These are phyloP conservation scores for Stramonita haemastoma DNA, from an alignment of 2,888 invertebrate genomes.

Conservation along the genomic window DNA sequence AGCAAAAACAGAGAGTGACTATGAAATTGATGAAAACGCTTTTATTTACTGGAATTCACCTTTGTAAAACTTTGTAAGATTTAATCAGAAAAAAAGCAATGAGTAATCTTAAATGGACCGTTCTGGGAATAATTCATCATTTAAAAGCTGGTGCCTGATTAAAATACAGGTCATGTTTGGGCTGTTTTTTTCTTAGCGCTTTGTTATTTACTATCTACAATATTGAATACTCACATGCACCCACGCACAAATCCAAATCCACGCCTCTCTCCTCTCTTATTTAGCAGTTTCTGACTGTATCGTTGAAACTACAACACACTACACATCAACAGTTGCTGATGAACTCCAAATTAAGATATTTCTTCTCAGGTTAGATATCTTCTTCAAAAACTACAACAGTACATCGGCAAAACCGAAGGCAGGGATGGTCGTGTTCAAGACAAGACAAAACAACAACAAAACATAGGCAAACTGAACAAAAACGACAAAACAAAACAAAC, in stretches of 20 bases:
- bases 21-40: too few relatives aligned
- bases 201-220: background rate
- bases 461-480: background rate
- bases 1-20: too few relatives aligned
- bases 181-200: too few relatives aligned
- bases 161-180: too few relatives aligned
- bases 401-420: constrained; percentile 3
- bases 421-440: background rate
- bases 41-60: too few relatives aligned
- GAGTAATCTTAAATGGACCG: too few relatives aligned
- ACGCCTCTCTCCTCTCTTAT: background rate
- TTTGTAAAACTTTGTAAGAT: too few relatives aligned
- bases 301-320: background rate
- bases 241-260: constrained; percentile 12
- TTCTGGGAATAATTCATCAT: too few relatives aligned
- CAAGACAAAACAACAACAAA: background rate
- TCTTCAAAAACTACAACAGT: background rate
- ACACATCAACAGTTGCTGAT: background rate
- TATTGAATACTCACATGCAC: background rate
- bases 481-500: background rate
- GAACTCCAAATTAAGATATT: too few relatives aligned
- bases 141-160: too few relatives aligned
- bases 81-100: too few relatives aligned
- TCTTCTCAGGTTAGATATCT: too few relatives aligned
- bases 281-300: background rate